These are phyloP conservation scores for Acleris literana DNA, from an alignment of 2,888 invertebrate species.

Conservation along the genomic window DNA sequence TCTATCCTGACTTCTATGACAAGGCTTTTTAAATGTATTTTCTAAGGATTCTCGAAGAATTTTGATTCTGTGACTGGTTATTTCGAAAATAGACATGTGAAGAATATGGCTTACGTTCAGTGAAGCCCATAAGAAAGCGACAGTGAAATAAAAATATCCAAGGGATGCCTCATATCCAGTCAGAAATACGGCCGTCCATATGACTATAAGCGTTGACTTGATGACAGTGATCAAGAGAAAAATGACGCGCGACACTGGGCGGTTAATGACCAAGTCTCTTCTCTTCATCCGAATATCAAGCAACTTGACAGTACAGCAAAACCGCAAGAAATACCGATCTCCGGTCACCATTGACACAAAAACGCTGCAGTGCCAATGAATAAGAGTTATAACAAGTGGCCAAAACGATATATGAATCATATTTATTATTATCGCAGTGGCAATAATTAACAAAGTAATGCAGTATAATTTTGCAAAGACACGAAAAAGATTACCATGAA, in stretches of 20 bases:
- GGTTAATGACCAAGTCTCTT: background rate
- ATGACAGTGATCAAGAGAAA: background rate
- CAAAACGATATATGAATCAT: background rate
- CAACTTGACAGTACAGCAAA: constrained; percentile 3
- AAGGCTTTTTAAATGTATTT: constrained; percentile 3
- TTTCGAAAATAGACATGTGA: constrained; percentile 14
- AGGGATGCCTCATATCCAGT: background rate
- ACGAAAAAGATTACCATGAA: background rate
- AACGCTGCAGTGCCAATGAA: constrained; percentile 1
- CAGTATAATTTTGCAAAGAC: constrained; percentile 5
- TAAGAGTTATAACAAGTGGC: background rate
- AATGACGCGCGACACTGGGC: background rate
- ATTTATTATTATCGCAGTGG: background rate
- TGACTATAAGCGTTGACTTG: background rate
- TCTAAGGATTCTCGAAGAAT: background rate
- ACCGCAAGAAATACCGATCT: constrained; percentile 4
- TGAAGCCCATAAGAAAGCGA: background rate
- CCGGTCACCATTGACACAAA: constrained; percentile 9
- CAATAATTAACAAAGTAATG: background rate
- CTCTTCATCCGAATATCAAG: background rate
- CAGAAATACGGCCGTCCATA: background rate
- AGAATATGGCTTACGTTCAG: constrained; percentile 16
- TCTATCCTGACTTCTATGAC: background rate
- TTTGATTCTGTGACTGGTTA: constrained; percentile 4
- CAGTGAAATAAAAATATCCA: background rate